These are phyloP conservation scores for Byasa hedistus DNA, from an alignment of 2,888 invertebrate species.

Conservation along the genomic window DNA sequence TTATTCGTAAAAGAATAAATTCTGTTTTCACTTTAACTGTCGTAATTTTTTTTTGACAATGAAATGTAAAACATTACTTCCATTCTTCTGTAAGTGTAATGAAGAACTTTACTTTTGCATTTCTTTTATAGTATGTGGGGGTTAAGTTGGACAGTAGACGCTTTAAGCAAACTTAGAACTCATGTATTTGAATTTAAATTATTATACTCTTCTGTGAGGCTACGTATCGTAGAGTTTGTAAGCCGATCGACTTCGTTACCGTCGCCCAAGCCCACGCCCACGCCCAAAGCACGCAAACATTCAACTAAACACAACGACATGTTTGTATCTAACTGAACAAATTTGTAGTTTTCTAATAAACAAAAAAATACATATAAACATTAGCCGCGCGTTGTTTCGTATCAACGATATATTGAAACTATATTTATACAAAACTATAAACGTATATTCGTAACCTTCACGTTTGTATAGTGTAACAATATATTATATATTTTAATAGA, in stretches of 20 bases:
- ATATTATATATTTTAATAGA: constrained; percentile 33
- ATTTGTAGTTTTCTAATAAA: constrained; percentile 36
- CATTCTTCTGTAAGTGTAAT: no score
- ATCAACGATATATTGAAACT: constrained; percentile 39
- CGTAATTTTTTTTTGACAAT: no score
- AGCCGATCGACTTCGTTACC: constrained; percentile 9
- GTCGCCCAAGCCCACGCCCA: neutral
- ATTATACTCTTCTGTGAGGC: no score
- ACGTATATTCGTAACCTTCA: constrained; percentile 40
- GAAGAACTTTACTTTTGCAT: no score
- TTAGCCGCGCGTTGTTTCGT: constrained; percentile 42
- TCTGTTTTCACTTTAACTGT: no score
- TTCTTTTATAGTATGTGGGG: no score
- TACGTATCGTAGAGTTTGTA: neutral
- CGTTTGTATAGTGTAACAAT: constrained; percentile 35
- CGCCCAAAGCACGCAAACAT: neutral
- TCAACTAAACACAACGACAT: neutral
- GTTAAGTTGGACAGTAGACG: no score
- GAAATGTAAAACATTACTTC: no score
- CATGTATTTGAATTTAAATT: no score
- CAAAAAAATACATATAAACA: constrained; percentile 29
- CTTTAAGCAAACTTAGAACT: no score
- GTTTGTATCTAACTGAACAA: neutral
- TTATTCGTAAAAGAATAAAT: no score
- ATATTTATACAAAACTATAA: constrained; percentile 52